Conservation (phyloP, 2,888 invertebrate genomes). For the Agapostemon virescens region DNA sequence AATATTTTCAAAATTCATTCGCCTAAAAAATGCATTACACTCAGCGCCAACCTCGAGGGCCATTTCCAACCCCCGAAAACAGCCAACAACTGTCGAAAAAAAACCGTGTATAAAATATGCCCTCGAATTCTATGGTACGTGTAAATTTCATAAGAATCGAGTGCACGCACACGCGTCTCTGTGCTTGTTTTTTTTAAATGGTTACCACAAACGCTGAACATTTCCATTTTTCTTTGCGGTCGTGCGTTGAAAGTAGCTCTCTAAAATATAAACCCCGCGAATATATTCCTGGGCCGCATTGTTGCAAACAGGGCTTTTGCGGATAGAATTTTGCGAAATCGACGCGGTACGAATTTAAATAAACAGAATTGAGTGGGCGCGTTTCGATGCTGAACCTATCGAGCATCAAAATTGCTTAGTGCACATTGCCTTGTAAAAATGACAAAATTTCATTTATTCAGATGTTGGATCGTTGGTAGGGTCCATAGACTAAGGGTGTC, state of each 20-base stretch:
- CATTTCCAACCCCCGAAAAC: neutral
- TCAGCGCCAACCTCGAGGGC: neutral
- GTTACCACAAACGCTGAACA: slow-evolving; percentile 1
- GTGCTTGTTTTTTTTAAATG: neutral
- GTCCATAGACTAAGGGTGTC: too few relatives aligned
- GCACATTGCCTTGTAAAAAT: too few relatives aligned
- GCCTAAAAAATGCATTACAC: neutral
- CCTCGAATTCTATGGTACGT: neutral
- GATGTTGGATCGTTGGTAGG: too few relatives aligned
- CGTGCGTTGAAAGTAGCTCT: neutral
- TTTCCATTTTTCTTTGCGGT: slow-evolving; percentile 11
- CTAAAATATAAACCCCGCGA: neutral
- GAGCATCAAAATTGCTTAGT: too few relatives aligned
- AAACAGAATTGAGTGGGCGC: neutral
- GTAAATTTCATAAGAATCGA: slow-evolving; percentile 6
- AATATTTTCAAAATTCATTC: too few relatives aligned
- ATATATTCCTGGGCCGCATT: neutral
- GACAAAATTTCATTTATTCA: too few relatives aligned
- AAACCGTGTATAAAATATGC: neutral
- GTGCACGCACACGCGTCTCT: neutral
- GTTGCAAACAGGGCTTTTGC: neutral
- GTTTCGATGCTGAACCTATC: too few relatives aligned
- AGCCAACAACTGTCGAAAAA: neutral
- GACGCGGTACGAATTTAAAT: neutral
- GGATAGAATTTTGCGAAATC: neutral